Conservation (phyloP, 2,113 vertebrate species). For the Hucho hucho region DNA sequence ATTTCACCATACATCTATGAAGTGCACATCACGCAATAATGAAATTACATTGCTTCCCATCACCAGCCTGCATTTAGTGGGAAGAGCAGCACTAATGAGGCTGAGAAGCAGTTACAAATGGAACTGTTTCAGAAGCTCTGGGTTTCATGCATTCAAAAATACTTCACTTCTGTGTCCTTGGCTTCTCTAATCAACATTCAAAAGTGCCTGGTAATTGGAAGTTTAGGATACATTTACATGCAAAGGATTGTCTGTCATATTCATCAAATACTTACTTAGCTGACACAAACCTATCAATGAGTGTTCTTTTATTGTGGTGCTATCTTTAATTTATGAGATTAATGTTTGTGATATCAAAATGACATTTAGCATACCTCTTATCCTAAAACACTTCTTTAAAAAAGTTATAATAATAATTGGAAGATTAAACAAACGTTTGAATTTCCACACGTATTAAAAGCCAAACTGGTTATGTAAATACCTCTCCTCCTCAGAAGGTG, state of each 20-base stretch:
- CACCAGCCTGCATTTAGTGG: slow-evolving; percentile 26
- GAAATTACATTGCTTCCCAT: slow-evolving; percentile 49
- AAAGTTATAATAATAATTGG: slow-evolving; percentile 5
- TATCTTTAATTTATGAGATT: background rate
- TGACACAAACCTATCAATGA: slow-evolving; percentile 26
- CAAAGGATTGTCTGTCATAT: slow-evolving; percentile 38
- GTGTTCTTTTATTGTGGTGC: slow-evolving; percentile 5
- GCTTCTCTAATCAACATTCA: slow-evolving; percentile 59
- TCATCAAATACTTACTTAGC: slow-evolving; percentile 41
- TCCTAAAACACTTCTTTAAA: background rate
- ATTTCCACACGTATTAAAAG: slow-evolving; percentile 62
- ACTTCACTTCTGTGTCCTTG: slow-evolving; percentile 53
- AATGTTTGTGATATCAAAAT: slow-evolving; percentile 23
- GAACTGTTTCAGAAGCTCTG: slow-evolving; percentile 42
- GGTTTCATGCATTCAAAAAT: slow-evolving; percentile 34
- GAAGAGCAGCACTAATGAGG: slow-evolving; percentile 42
- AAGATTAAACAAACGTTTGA: slow-evolving; percentile 24
- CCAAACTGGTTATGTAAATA: slow-evolving; percentile 72
- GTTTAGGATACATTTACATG: slow-evolving; percentile 58
- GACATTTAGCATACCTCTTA: background rate
- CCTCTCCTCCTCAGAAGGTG: slow-evolving; percentile 49
- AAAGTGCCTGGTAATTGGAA: slow-evolving; percentile 55
- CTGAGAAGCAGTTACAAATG: slow-evolving; percentile 64
- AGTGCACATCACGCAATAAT: slow-evolving; percentile 55
- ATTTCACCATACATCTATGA: slow-evolving; percentile 58